Percentiles rank a stretch among this genome's conserved stretches.
These are phyloP conservation scores for Himantopus leucocephalus DNA, from an alignment of 2,113 vertebrate genomes.

Conservation along the genomic window DNA sequence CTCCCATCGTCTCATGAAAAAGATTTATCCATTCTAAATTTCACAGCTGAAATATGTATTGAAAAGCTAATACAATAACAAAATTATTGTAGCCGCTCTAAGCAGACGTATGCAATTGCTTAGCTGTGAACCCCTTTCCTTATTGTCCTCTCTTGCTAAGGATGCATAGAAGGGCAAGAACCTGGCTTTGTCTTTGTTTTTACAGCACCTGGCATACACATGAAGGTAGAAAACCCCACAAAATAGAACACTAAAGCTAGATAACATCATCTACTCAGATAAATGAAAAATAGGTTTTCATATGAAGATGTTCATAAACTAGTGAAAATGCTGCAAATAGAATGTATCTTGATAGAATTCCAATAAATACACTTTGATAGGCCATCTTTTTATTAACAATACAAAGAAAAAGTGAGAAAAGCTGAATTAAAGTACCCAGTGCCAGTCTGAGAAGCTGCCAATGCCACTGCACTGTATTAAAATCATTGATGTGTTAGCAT, in stretches of 20 bases:
- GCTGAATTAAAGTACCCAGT: background rate
- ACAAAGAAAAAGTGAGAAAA: background rate
- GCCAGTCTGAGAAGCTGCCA: background rate
- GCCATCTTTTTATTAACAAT: background rate
- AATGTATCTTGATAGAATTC: background rate
- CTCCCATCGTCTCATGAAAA: background rate
- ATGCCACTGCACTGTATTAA: background rate
- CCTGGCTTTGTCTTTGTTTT: background rate
- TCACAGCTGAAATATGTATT: background rate
- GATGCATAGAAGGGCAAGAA: background rate
- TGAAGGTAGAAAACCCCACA: background rate
- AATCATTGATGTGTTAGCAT: background rate
- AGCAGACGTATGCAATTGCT: background rate
- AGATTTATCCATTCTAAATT: background rate
- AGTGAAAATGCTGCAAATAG: background rate
- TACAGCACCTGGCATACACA: background rate
- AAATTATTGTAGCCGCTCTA: background rate
- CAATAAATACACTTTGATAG: background rate
- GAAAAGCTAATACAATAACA: background rate
- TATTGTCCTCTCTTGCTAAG: background rate
- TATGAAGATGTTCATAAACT: background rate
- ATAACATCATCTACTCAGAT: background rate
- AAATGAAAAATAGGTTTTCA: background rate
- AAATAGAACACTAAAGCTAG: background rate
- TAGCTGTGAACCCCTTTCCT: background rate